phyloP scores from a whole-genome alignment of 2,113 vertebrate species.

The Hemicordylus capensis region DNA sequence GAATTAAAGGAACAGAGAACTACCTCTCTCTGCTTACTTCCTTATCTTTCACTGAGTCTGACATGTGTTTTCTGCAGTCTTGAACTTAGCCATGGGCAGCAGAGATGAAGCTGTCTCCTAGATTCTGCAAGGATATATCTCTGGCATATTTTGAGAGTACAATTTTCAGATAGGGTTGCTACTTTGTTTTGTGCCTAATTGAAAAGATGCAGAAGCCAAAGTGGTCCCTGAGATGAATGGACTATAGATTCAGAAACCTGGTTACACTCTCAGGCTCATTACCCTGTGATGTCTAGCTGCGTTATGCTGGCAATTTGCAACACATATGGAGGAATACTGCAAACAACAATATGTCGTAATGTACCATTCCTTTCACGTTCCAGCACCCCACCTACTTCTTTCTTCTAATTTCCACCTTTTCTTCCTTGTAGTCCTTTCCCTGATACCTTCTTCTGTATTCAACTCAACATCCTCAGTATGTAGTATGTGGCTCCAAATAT shows the following conservation, averaged over 20 bases:
- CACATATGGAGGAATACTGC: not conserved
- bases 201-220: not conserved
- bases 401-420: not conserved
- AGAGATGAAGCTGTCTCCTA: not conserved
- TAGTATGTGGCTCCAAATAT: not conserved
- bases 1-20: no score
- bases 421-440: not conserved
- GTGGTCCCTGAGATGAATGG: not conserved
- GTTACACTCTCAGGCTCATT: fast-evolving
- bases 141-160: not conserved
- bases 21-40: not conserved
- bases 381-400: not conserved
- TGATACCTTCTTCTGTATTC: not conserved
- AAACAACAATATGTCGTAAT: not conserved
- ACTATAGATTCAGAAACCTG: not conserved
- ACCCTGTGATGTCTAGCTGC: not conserved
- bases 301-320: not conserved
- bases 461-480: not conserved
- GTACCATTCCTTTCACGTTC: not conserved
- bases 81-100: not conserved
- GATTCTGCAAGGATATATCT: not conserved
- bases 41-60: not conserved
- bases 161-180: not conserved
- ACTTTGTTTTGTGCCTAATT: not conserved
- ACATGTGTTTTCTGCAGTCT: not conserved